Conservation (phyloP, 2,888 invertebrate genomes). For the Scelioninae gen. 1 region DNA sequence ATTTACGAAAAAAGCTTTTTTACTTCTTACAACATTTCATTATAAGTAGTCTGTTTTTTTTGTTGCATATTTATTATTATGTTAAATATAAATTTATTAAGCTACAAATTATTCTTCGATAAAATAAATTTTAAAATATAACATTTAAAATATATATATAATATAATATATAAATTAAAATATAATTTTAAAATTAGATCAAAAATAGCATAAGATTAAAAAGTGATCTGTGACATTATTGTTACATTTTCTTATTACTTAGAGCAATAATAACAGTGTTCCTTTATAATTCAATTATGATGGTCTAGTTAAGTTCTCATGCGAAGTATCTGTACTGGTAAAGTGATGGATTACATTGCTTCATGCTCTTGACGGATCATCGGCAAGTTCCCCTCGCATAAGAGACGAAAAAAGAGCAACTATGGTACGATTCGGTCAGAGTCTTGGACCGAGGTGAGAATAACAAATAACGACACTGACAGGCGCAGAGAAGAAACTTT, state of each 20-base stretch:
- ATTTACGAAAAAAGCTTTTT: too few relatives aligned
- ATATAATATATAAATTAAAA: too few relatives aligned
- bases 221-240: conserved; percentile 12
- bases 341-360: conserved; percentile 83
- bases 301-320: conserved; percentile 60
- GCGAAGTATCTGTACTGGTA: conserved; percentile 78
- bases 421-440: conserved; percentile 46
- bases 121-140: too few relatives aligned
- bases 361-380: conserved; percentile 82
- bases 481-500: conserved; percentile 34
- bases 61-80: too few relatives aligned
- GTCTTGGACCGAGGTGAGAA: conserved; percentile 45
- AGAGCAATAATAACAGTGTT: conserved; percentile 46
- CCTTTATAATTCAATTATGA: conserved; percentile 68
- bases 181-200: too few relatives aligned
- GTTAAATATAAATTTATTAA: too few relatives aligned
- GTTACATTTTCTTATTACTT: conserved; percentile 47
- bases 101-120: too few relatives aligned
- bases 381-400: conserved; percentile 71
- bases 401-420: conserved; percentile 47
- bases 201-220: too few relatives aligned
- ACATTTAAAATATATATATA: too few relatives aligned
- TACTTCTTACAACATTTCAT: too few relatives aligned
- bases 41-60: too few relatives aligned
- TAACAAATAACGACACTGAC: conserved; percentile 53